phyloP scores from a whole-genome alignment of 2,113 vertebrate genomes.

The Pelmatolapia mariae region DNA sequence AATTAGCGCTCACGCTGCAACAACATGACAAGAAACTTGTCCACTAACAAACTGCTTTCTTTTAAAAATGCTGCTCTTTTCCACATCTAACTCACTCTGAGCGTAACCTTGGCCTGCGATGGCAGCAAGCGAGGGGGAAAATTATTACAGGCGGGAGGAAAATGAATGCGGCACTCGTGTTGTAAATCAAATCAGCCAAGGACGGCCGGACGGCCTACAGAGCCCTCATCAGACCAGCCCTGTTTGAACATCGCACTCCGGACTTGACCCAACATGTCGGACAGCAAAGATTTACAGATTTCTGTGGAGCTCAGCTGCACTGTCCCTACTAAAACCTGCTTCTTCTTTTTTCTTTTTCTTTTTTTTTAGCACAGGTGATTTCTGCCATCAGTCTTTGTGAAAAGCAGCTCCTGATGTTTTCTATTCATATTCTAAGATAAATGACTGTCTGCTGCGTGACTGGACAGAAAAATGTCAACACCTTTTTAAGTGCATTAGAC shows the following conservation, averaged over 20 bases:
- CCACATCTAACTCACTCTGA: slow-evolving; percentile 20
- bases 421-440: not conserved
- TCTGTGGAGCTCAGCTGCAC: not conserved
- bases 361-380: not conserved
- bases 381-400: not conserved
- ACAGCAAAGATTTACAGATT: slow-evolving; percentile 18
- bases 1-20: not conserved
- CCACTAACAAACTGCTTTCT: not conserved
- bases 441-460: not conserved
- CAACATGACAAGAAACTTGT: not conserved
- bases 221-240: slow-evolving; percentile 7
- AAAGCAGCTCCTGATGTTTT: not conserved
- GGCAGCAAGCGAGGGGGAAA: slow-evolving; percentile 7
- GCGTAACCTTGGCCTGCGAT: slow-evolving; percentile 30
- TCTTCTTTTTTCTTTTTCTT: not conserved
- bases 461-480: not conserved
- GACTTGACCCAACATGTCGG: not conserved
- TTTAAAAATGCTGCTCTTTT: not conserved
- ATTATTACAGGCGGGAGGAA: slow-evolving; percentile 29
- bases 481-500: not conserved
- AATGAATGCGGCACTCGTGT: slow-evolving; percentile 3
- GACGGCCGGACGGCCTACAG: not conserved
- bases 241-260: not conserved
- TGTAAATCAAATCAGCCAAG: slow-evolving; percentile 43
- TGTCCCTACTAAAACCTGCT: not conserved